Conservation (phyloP, 2,113 vertebrate genomes). For the Shinisaurus crocodilurus region DNA sequence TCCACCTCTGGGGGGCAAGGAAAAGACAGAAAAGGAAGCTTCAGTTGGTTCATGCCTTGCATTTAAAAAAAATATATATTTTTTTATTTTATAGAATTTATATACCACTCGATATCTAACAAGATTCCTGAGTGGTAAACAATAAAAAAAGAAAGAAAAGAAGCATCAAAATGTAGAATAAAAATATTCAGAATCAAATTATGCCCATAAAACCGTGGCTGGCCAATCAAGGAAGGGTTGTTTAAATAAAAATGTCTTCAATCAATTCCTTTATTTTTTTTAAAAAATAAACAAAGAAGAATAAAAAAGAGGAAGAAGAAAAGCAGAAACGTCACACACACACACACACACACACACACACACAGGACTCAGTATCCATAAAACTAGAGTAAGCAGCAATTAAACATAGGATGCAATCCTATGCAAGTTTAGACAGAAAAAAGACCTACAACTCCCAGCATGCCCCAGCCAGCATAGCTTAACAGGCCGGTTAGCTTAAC, state of each 20-base stretch:
- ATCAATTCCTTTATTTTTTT: neutral
- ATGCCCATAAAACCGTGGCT: too few species aligned
- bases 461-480: too few species aligned
- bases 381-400: neutral
- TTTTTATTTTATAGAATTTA: neutral
- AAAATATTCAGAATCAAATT: too few species aligned
- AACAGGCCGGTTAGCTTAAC: too few species aligned
- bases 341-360: neutral
- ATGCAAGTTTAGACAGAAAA: too few species aligned
- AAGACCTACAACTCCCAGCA: too few species aligned
- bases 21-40: neutral
- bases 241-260: too few species aligned
- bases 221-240: too few species aligned
- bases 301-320: neutral
- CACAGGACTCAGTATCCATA: neutral
- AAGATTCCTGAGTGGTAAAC: neutral
- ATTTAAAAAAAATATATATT: neutral
- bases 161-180: neutral
- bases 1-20: conserved; percentile 83
- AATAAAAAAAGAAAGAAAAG: neutral
- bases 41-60: neutral
- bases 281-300: neutral
- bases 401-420: too few species aligned
- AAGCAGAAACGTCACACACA: neutral
- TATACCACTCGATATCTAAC: neutral